These are phyloP conservation scores for Apoda limacodes DNA, from an alignment of 2,888 invertebrate species.

Conservation along the genomic window DNA sequence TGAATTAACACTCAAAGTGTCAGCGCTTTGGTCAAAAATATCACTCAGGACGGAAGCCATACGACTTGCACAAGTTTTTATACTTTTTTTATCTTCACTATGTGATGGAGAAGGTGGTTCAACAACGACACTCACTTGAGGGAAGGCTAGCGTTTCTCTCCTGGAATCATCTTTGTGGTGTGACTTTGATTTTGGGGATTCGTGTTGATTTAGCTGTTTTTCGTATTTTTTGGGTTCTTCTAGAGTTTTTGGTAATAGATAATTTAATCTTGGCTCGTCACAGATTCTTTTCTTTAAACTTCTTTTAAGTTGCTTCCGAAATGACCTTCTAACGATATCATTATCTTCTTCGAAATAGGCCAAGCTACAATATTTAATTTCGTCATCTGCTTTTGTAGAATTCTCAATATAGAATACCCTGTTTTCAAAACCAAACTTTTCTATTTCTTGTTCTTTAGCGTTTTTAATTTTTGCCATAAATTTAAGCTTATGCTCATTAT, in stretches of 20 bases:
- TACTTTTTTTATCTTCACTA: slow-evolving; percentile 67
- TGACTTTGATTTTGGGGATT: slow-evolving; percentile 15
- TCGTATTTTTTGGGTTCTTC: slow-evolving; percentile 35
- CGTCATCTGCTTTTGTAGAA: slow-evolving; percentile 62
- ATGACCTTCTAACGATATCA: slow-evolving; percentile 84
- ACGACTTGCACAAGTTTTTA: slow-evolving; percentile 46
- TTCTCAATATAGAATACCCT: slow-evolving; percentile 74
- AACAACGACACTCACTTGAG: slow-evolving; percentile 79
- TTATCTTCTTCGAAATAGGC: slow-evolving; percentile 87
- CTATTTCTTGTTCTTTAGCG: slow-evolving; percentile 52
- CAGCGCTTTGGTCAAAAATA: slow-evolving; percentile 52
- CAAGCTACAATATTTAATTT: slow-evolving; percentile 80
- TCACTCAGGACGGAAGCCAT: slow-evolving; percentile 62
- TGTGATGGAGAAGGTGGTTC: slow-evolving; percentile 81
- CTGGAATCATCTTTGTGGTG: slow-evolving; percentile 12
- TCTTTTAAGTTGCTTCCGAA: slow-evolving; percentile 66
- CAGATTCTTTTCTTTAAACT: slow-evolving; percentile 51
- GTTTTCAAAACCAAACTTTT: slow-evolving; percentile 79
- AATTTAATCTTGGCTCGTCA: slow-evolving; percentile 41
- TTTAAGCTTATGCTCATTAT: slow-evolving; percentile 71
- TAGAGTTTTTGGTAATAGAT: slow-evolving; percentile 41
- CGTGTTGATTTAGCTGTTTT: slow-evolving; percentile 20
- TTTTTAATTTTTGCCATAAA: slow-evolving; percentile 60
- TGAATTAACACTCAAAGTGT: slow-evolving; percentile 50
- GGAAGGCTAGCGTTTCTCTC: slow-evolving; percentile 43